Evolutionary conservation across 2,113 vertebrate genomes (phyloP).

Genomic region (Athene cunicularia): DNA sequence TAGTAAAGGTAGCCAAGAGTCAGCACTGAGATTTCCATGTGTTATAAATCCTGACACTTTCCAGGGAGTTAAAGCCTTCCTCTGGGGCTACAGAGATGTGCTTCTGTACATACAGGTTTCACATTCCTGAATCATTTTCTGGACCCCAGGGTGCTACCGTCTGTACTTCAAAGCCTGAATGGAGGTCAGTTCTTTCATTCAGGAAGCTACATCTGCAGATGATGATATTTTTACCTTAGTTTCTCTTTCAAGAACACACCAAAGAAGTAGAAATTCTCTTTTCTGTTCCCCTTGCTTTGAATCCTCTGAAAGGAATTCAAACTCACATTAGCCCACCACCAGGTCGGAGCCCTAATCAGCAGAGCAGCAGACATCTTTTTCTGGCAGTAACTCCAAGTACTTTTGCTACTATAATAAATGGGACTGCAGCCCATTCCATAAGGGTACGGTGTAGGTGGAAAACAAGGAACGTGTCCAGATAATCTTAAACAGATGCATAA

Average conservation of each 20-base stretch:
- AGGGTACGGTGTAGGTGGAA: not conserved
- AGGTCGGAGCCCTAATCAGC: not conserved
- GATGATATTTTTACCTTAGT: not conserved
- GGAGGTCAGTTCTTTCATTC: not conserved
- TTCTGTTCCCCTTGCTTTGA: not conserved
- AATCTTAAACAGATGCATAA: not conserved
- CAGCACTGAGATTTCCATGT: fast-evolving
- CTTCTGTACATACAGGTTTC: not conserved
- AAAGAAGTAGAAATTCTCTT: not conserved
- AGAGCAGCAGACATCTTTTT: not conserved
- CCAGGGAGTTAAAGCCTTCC: not conserved
- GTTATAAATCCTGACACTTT: not conserved
- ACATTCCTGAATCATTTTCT: not conserved
- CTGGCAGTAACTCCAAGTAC: not conserved
- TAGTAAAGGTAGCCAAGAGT: not conserved
- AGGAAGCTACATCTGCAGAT: not conserved
- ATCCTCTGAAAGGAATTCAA: not conserved
- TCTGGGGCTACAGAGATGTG: not conserved
- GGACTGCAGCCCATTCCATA: not conserved
- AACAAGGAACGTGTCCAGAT: not conserved
- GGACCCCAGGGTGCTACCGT: not conserved
- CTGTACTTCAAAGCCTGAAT: not conserved
- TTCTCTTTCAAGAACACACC: not conserved
- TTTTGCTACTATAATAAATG: not conserved
- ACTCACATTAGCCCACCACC: not conserved